Base-by-base conservation (phyloP, 2,888 invertebrate genomes). In the Drosophila nigricruria region DNA sequence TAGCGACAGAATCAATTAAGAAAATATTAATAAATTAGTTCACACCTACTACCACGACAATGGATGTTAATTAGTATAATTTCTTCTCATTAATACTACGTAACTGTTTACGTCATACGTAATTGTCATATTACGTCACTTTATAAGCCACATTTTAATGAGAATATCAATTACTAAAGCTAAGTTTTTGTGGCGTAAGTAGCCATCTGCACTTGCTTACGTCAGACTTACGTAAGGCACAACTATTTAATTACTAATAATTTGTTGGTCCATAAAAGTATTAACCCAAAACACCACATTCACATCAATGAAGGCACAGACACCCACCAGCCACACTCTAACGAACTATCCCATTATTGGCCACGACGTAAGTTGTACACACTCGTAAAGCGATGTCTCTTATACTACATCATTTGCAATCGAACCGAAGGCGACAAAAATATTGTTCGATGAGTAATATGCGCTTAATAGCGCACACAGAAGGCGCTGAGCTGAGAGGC, bases 391-490 rank as follows among this genome's bases (percentile, higher is more conserved):
- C 72, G 38, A 69, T 73, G 73, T 71, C 27, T 43, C 42, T 60
- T 64, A 36, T 61, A 66, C 42, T 63, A 43, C 61, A 69, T 50
- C 66, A 60, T 79, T 71, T 62, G 66, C 58, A 70, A 70, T 69
- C 70, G 73, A 69, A 59, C 14, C 27, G 49, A 57, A 52, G 70
- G 70, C 85, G 72, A 70, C 80, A 79, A 74, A 77, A 84, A 76
- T 78, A 85, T 85, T 70, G 69, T 88, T 82, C 73, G 73, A 88
- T 88, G 83, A 84, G 88, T 88, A 79, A 84, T 85, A 81, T 81
- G 76, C 73, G 85, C 72, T 88, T 85, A 88, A 84, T 88, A 77
- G 88, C 77, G 45, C 47, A 43, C 58, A 79, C 70, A 70, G 68
- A 61, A 59, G 68, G 72, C 64, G 81, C 69, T 66, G 25, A 34